These are phyloP conservation scores for Thereva unica DNA, from an alignment of 2,888 invertebrate species.

Conservation along the genomic window DNA sequence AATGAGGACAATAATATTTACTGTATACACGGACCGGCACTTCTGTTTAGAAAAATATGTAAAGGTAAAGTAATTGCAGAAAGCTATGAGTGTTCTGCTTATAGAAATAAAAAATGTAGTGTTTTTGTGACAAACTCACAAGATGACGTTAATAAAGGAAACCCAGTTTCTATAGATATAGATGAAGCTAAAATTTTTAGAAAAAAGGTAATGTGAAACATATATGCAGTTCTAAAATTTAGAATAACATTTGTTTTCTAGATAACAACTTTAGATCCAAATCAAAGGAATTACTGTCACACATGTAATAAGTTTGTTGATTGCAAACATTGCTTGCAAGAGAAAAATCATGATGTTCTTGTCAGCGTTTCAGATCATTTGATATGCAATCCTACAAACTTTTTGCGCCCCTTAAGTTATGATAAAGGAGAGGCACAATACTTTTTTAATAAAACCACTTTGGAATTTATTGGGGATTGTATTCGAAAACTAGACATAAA, in stretches of 20 bases:
- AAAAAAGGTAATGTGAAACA: conserved; percentile 15
- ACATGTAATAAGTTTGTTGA: conserved; percentile 65
- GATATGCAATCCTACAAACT: conserved; percentile 66
- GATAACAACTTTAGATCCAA: conserved; percentile 43
- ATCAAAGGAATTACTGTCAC: conserved; percentile 66
- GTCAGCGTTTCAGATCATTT: conserved; percentile 63
- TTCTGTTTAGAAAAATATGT: conserved; percentile 63
- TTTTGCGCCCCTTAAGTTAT: conserved; percentile 71
- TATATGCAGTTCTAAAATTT: background rate
- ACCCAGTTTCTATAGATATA: conserved; percentile 44
- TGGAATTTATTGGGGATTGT: conserved; percentile 67
- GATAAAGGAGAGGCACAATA: conserved; percentile 87
- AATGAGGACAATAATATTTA: conserved; percentile 67
- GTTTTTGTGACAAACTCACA: conserved; percentile 63
- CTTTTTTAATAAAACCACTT: conserved; percentile 73
- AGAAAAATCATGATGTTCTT: conserved; percentile 63
- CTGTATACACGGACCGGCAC: conserved; percentile 77
- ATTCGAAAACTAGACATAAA: conserved; percentile 64
- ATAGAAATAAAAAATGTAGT: conserved; percentile 77
- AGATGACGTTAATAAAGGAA: background rate
- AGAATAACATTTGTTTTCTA: conserved; percentile 48
- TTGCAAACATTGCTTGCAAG: conserved; percentile 51
- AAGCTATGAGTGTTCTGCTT: conserved; percentile 84
- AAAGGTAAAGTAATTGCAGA: conserved; percentile 49
- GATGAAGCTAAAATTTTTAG: conserved; percentile 36